Base-by-base conservation (phyloP, 2,888 invertebrate genomes). In the Hypolimnas misippus region DNA sequence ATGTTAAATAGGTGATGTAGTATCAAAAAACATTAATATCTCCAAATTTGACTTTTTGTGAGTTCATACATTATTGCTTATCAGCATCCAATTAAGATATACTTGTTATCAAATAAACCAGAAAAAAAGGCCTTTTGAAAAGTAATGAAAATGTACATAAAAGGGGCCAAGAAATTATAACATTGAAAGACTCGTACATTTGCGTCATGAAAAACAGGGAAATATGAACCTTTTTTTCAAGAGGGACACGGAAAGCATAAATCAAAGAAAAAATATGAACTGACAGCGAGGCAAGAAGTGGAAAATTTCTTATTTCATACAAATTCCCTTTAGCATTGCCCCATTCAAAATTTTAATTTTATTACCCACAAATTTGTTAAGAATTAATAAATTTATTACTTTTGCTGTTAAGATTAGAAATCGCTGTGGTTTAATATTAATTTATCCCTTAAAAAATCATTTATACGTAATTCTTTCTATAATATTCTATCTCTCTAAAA, bases 331-430 rank as follows among this genome's bases (percentile, higher is more conserved):
- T 33, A 44, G n/a, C 49, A 38, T 38, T 46, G 40, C n/a, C 60
- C 46, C 62, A 59, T 62, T 62, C 55, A 57, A 57, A n/a, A n/a
- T n/a, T 58, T 33, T 62, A 51, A 49, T 58, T 52, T 56, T 52
- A 62, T 62, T 62, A 52, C 38, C 40, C 12, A 46, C n/a, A 21
- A 46, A n/a, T 46, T 46, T 46, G 3, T 12, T 12, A 21, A 35
- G 42, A 42, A 56, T 56, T 50, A 61, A 61, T 55, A 50, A n/a
- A 62, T 62, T 62, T 62, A 62, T 62, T 51, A 44, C 56, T 55
- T 46, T 33, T 42, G 29, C 42, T 55, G 51, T 50, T 31, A 16
- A 17, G 21, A 16, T 17, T 3, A 17, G 42, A 40, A 40, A 42
- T 42, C 8, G 31, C 10, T 7, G 1, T 31, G 10, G 6, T 31